phyloP scores from a whole-genome alignment of 2,888 invertebrate genomes.

The Drosophila neonasuta region DNA sequence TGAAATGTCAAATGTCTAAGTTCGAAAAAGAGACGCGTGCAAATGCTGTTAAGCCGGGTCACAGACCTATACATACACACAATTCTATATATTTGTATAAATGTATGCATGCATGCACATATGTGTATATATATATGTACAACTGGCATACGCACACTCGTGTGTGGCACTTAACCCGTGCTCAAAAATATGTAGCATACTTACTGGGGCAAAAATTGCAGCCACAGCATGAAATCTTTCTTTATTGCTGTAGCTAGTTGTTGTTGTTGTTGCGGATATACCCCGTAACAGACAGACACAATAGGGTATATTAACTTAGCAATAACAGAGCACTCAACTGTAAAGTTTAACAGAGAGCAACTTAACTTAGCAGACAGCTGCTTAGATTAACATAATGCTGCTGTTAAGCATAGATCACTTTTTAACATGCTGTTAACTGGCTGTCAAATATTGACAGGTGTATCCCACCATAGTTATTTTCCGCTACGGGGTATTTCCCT shows the following conservation, averaged over 20 bases:
- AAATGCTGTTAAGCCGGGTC: constrained; percentile 53
- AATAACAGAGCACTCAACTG: not conserved
- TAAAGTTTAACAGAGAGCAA: not conserved
- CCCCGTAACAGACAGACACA: constrained; percentile 19
- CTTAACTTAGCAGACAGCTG: not conserved
- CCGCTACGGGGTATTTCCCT: constrained; percentile 27
- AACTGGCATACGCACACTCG: constrained; percentile 33
- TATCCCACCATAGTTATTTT: not conserved
- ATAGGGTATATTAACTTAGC: not conserved
- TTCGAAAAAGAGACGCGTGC: constrained; percentile 29
- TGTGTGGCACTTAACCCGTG: constrained; percentile 66
- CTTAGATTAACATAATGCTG: not conserved
- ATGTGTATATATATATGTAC: constrained; percentile 15
- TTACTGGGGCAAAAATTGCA: constrained; percentile 72
- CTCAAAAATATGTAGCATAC: constrained; percentile 69
- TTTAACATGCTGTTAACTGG: not conserved
- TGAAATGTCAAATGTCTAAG: constrained; percentile 67
- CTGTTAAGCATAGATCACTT: not conserved
- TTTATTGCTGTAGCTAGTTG: constrained; percentile 50
- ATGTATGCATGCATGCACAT: constrained; percentile 10
- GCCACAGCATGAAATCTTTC: constrained; percentile 62
- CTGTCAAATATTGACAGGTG: not conserved
- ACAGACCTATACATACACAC: constrained; percentile 37
- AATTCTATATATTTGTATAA: constrained; percentile 10
- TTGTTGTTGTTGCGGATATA: constrained; percentile 36